Conservation (phyloP, 1,140 invertebrate genomes). For the Diprion similis region DNA sequence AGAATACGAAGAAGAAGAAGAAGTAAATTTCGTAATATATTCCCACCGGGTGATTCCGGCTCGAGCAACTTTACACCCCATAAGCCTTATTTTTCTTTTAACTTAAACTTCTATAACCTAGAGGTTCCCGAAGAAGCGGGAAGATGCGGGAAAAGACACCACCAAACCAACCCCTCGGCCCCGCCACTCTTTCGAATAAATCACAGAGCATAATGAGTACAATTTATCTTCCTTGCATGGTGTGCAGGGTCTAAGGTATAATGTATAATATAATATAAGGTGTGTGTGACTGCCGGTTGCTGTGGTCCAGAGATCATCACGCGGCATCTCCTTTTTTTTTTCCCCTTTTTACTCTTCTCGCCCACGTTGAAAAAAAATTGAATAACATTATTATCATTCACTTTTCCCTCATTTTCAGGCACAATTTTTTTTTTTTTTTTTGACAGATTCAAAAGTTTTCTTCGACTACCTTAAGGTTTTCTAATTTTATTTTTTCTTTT, state of each 20-base stretch:
- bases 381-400: too few relatives aligned
- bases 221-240: constrained; percentile 52
- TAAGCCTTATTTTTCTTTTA: constrained; percentile 64
- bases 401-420: too few relatives aligned
- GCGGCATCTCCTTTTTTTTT: constrained; percentile 43
- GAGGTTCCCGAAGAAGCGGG: neutral
- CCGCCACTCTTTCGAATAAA: constrained; percentile 46
- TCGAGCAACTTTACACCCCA: constrained; percentile 53
- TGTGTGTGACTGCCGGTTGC: constrained; percentile 35
- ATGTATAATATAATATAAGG: too few relatives aligned
- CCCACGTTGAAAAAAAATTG: too few relatives aligned
- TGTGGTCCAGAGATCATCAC: constrained; percentile 14
- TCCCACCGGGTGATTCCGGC: neutral
- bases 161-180: too few relatives aligned
- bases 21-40: neutral
- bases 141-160: neutral
- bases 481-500: too few relatives aligned
- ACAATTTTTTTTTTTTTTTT: too few relatives aligned
- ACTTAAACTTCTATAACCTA: constrained; percentile 53
- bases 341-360: constrained; percentile 15
- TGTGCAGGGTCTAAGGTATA: too few relatives aligned
- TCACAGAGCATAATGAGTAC: constrained; percentile 61
- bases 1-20: neutral
- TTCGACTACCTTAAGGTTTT: too few relatives aligned
- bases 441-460: too few relatives aligned